Evolutionary conservation across 2,888 invertebrate species (phyloP).

Genomic region (Caradrina kadenii): DNA sequence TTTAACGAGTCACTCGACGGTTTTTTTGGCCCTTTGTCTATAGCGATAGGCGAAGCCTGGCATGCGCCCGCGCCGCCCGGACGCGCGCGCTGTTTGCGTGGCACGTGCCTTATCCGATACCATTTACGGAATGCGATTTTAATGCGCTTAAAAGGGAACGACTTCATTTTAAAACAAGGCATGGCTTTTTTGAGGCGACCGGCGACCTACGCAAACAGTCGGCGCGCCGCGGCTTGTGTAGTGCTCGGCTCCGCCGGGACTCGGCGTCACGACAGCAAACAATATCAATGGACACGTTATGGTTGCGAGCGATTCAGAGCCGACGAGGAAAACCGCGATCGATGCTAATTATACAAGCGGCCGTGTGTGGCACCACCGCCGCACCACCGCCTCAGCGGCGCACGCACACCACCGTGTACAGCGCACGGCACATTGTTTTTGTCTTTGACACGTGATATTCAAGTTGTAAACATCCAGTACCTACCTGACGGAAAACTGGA

Average conservation of each 20-base stretch:
- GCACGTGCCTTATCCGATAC: constrained; percentile 87
- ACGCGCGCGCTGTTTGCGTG: constrained; percentile 72
- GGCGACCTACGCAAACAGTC: constrained; percentile 65
- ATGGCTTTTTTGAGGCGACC: constrained; percentile 74
- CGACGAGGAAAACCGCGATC: constrained; percentile 62
- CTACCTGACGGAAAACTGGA: constrained; percentile 44
- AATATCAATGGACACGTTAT: constrained; percentile 50
- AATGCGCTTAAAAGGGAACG: constrained; percentile 83
- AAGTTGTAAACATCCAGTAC: constrained; percentile 15
- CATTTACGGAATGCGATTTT: constrained; percentile 87
- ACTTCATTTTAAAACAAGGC: constrained; percentile 78
- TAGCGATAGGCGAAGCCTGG: constrained; percentile 39
- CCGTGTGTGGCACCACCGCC: constrained; percentile 1
- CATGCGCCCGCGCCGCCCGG: constrained; percentile 55
- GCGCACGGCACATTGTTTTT: constrained; percentile 26
- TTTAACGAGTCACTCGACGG: constrained; percentile 36
- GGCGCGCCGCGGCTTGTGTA: constrained; percentile 27
- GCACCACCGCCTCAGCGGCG: background rate
- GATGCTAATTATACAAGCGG: constrained; percentile 32
- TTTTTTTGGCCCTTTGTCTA: constrained; percentile 63
- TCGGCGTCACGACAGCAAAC: constrained; percentile 41
- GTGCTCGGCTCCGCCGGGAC: constrained; percentile 20
- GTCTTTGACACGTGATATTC: constrained; percentile 36
- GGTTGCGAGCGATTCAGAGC: constrained; percentile 23
- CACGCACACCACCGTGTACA: background rate